Base-by-base conservation (phyloP, 2,797 vertebrate genomes). In the Anolis apletophallus region DNA sequence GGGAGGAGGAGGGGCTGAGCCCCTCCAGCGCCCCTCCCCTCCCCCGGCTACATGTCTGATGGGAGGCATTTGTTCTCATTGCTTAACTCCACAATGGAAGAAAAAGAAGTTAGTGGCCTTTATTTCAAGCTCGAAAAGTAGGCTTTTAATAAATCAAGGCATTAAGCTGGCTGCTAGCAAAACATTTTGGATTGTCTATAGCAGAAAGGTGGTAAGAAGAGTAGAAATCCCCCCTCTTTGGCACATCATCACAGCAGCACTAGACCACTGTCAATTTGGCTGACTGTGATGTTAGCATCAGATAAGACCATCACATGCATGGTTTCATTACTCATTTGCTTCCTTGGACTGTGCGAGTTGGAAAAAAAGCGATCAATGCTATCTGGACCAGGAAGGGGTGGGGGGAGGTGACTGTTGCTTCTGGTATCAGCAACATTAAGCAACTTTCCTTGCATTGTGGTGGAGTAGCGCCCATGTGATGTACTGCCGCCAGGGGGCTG, bases 141-240 rank as follows among this genome's bases (percentile, higher is more conserved):
- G n/a, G 13, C n/a, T 89, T 93, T 91, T 91, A 94, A 73, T 88
- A 88, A 78, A 61, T 46, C 64, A 61, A 52, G 29, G 77, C 52
- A 50, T 82, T 87, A 77, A 77, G 34, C 9, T 71, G 36, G 34
- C 50, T 50, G 11, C 40, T 52, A 54, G 67, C 40, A 61, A 71
- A 78, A 52, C 17, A 83, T 54, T 32, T 75, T 52, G 29, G 77
- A 80, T 72, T 80, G 54, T 72, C 55, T 29, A 72, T 19, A 23
- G 40, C 29, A 80, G 34, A 71, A 75, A 55, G 32, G 32, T 68
- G 46, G 46, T 32, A 29, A 79, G 34, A 26, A 54, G 17, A 4
- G 68, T 50, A 54, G 26, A 9, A 52, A 13, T 32, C 19, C 4
- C 54, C 29, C 13, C 55, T 76, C 64, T 32, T 64, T 74, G 46